Base-by-base conservation (phyloP, 2,797 vertebrate species). In the Chrysocyon brachyurus region DNA sequence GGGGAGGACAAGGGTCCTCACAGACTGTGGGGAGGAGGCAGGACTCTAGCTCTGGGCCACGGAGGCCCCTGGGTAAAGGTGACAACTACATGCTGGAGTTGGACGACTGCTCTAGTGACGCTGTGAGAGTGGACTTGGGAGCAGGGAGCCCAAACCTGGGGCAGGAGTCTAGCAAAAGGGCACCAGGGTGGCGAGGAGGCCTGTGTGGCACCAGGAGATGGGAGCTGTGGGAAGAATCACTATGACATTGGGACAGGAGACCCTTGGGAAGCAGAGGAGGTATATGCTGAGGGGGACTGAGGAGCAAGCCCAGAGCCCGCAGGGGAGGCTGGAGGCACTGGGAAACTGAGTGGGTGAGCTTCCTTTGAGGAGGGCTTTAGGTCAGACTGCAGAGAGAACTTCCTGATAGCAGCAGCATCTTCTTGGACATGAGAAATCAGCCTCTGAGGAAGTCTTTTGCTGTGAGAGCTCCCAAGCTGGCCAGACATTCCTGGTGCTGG, bases 401-500 rank as follows among this genome's bases (percentile, higher is more conserved):
- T 95, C n/a, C 70, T 84, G 66, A 92, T 63, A 92, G 84, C 73
- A 92, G 72, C 61, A 85, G 31, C 78, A 87, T 92, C 95, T 84
- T 93, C 56, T 91, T 88, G 78, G 95, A 92, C 81, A 22, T 82
- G 72, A 90, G 90, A 90, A 92, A 81, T 92, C 61, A 49, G 40
- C 75, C 77, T 94, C 95, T 57, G 14, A 97, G 96, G 82, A 96
- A 97, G 94, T 91, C 64, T 96, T 83, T 87, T 95, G 56, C 75
- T 94, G 3, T 97, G 70, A 97, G 93, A 96, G 95, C 96, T 83
- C 93, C 85, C 70, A 90, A 85, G 61, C 90, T 97, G 92, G 79
- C 96, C 63, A 97, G 97, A 97, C 70, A 94, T 66, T 97, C 73
- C 73, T 97, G 93, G 77, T 94, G 66, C 83, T 0, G n/a, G 72